Evolutionary conservation across 2,888 invertebrate genomes (phyloP).

Genomic region (Galerucella calmariensis): DNA sequence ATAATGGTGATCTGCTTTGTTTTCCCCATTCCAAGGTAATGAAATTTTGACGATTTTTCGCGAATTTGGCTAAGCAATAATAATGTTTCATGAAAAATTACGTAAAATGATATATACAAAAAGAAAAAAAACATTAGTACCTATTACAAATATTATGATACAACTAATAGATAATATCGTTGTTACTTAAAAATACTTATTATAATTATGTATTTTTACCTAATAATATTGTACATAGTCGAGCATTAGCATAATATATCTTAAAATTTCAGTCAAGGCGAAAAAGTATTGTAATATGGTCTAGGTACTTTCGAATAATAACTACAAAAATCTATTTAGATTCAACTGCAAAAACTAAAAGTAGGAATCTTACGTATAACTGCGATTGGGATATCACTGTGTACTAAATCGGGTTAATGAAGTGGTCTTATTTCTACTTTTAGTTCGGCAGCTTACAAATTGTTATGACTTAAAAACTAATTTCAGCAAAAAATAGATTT

Average conservation of each 20-base stretch:
- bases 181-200: slow-evolving; percentile 16
- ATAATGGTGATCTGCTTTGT: too few species aligned
- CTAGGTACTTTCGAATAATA: slow-evolving; percentile 24
- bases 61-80: too few species aligned
- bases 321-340: slow-evolving; percentile 9
- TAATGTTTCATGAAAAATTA: background rate
- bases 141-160: background rate
- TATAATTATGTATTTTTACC: background rate
- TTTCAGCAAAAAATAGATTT: slow-evolving; percentile 45
- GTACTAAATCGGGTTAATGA: background rate
- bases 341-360: background rate
- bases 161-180: slow-evolving; percentile 1
- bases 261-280: slow-evolving; percentile 26
- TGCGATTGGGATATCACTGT: background rate
- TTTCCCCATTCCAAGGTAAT: too few species aligned
- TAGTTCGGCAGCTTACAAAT: slow-evolving; percentile 26
- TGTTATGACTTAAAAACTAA: slow-evolving; percentile 27
- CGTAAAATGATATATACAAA: background rate
- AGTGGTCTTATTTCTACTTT: slow-evolving; percentile 18
- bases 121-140: background rate
- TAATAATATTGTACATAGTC: slow-evolving; percentile 21
- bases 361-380: slow-evolving; percentile 11
- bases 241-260: slow-evolving; percentile 8
- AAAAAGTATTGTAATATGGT: slow-evolving; percentile 24
- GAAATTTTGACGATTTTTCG: too few species aligned